Conservation (phyloP, 1,140 invertebrate species). For the Ceratoteleas bidentatus region DNA sequence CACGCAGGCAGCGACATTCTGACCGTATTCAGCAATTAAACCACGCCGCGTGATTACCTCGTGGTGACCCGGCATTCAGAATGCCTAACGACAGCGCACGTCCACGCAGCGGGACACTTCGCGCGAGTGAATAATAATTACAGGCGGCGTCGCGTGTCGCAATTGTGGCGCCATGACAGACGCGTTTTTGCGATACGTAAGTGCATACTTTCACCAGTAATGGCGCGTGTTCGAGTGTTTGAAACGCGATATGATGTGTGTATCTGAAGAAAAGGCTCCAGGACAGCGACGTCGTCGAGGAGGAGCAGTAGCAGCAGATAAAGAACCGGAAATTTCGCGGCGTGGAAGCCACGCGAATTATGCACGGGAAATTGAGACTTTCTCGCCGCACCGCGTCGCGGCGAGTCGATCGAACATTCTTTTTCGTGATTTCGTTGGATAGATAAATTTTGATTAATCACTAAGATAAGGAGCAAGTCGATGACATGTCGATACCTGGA, state of each 20-base stretch:
- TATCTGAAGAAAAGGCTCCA: slow-evolving; percentile 35
- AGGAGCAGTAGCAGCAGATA: not conserved
- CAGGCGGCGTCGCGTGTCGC: slow-evolving; percentile 65
- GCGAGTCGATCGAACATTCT: slow-evolving; percentile 20
- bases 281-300: slow-evolving; percentile 4
- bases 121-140: slow-evolving; percentile 64
- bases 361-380: slow-evolving; percentile 45
- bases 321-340: slow-evolving; percentile 12
- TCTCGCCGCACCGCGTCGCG: slow-evolving; percentile 42
- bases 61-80: slow-evolving; percentile 6
- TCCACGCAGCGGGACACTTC: slow-evolving; percentile 53
- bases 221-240: slow-evolving; percentile 61
- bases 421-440: slow-evolving; percentile 26
- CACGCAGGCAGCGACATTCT: slow-evolving; percentile 13
- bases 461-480: too few relatives aligned
- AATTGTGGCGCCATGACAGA: slow-evolving; percentile 70
- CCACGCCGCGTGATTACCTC: not conserved
- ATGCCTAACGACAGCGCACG: slow-evolving; percentile 16
- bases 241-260: slow-evolving; percentile 57
- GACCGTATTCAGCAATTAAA: slow-evolving; percentile 38
- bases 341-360: slow-evolving; percentile 36
- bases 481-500: too few relatives aligned
- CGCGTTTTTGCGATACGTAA: slow-evolving; percentile 65
- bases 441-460: too few relatives aligned
- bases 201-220: slow-evolving; percentile 68